A percentile compares a stretch with the other conserved stretches of the same genome.
Evolutionary conservation across 2,888 invertebrate species (phyloP).

Genomic region (Melanotus villosus): DNA sequence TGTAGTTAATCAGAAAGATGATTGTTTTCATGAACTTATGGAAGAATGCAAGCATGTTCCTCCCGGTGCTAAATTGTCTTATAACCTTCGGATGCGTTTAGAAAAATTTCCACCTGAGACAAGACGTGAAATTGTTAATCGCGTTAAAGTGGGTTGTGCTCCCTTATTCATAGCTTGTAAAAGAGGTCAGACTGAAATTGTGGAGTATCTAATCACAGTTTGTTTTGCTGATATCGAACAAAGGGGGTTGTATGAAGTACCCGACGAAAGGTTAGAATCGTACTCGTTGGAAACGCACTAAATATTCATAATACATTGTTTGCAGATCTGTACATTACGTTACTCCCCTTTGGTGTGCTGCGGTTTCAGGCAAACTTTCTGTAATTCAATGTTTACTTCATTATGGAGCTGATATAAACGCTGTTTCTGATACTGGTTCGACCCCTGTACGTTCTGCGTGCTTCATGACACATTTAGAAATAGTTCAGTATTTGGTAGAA

Average conservation of each 20-base stretch:
- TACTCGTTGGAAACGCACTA: not conserved
- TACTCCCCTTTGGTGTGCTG: constrained; percentile 93
- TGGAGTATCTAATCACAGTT: constrained; percentile 85
- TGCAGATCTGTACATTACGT: constrained; percentile 81
- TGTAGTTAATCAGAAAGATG: constrained; percentile 67
- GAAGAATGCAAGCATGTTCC: constrained; percentile 78
- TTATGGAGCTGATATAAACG: constrained; percentile 89
- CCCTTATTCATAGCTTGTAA: constrained; percentile 86
- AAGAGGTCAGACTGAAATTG: constrained; percentile 86
- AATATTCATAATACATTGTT: constrained; percentile 38
- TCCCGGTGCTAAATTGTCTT: constrained; percentile 78
- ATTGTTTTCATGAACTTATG: constrained; percentile 75
- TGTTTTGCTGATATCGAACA: constrained; percentile 91
- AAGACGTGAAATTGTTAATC: constrained; percentile 78
- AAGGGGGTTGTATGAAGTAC: constrained; percentile 86
- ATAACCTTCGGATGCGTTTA: constrained; percentile 70
- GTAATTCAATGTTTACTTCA: constrained; percentile 84
- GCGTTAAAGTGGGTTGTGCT: constrained; percentile 82
- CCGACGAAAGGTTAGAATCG: constrained; percentile 77
- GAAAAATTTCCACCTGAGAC: constrained; percentile 74
- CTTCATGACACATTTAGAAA: constrained; percentile 90
- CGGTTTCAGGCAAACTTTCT: constrained; percentile 85
- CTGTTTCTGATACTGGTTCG: constrained; percentile 89
- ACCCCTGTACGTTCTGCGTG: constrained; percentile 93
- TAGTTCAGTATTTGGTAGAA: constrained; percentile 82